Evolutionary conservation across 2,888 invertebrate genomes (phyloP).

Genomic region (Trachelus iudaicus): DNA sequence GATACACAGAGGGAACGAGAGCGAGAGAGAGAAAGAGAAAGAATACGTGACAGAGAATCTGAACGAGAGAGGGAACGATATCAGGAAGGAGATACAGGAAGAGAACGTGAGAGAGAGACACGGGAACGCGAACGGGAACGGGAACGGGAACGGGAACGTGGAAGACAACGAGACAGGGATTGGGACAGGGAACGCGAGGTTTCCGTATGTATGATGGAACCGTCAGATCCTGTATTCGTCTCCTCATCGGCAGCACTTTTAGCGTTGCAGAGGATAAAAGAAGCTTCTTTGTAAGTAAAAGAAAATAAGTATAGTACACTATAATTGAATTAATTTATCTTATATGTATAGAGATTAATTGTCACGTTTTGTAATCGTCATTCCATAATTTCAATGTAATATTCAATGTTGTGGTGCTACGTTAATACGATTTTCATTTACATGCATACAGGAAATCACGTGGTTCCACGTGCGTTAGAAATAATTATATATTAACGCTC

Average conservation of each 20-base stretch:
- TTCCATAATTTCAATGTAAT: neutral
- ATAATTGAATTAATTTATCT: neutral
- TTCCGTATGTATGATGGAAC: conserved; percentile 61
- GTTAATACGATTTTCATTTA: neutral
- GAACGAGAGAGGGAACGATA: conserved; percentile 34
- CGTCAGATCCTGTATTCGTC: conserved; percentile 60
- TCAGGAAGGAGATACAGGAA: conserved; percentile 34
- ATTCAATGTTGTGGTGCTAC: neutral
- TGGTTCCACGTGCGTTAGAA: conserved; percentile 18
- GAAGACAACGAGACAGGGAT: conserved; percentile 46
- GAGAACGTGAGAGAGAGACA: conserved; percentile 15
- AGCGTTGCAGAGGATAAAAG: conserved; percentile 70
- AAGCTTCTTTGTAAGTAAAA: conserved; percentile 68
- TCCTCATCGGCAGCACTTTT: conserved; percentile 67
- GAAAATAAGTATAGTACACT: neutral
- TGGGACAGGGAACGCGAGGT: conserved; percentile 50
- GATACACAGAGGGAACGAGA: conserved; percentile 41
- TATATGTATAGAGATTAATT: neutral
- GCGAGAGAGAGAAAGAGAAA: conserved; percentile 39
- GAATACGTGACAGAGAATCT: conserved; percentile 44
- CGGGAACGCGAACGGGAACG: conserved; percentile 15
- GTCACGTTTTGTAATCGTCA: neutral
- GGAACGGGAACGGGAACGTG: conserved; percentile 29
- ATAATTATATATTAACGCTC: conserved; percentile 17
- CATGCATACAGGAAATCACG: neutral